Evolutionary conservation across 2,113 vertebrate species (phyloP).

Genomic region (Solea solea): DNA sequence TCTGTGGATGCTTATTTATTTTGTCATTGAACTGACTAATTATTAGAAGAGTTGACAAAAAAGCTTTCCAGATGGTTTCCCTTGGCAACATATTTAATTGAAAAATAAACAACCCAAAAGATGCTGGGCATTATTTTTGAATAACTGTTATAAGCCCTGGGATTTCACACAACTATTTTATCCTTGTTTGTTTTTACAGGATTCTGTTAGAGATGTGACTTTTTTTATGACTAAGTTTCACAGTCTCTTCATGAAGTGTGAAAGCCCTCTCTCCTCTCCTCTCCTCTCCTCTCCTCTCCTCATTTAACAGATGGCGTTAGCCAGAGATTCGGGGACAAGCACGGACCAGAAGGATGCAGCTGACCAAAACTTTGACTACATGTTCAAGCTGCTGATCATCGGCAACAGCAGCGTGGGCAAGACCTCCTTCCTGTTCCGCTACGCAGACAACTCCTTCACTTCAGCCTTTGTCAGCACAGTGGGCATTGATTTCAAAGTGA

Average conservation of each 20-base stretch:
- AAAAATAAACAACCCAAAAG: no score
- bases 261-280: not conserved
- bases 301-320: conserved; percentile 83
- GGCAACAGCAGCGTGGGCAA: conserved; percentile 93
- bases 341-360: conserved; percentile 83
- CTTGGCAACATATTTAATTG: no score
- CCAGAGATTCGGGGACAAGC: conserved; percentile 73
- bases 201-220: no score
- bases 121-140: not conserved
- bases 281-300: not conserved
- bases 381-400: conserved; percentile 92
- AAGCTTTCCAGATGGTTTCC: no score
- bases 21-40: not conserved
- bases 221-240: not conserved
- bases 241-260: not conserved
- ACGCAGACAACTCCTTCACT: conserved; percentile 90
- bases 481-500: conserved; percentile 94
- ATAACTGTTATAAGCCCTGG: no score
- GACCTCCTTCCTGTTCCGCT: conserved; percentile 92
- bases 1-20: not conserved
- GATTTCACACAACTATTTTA: no score
- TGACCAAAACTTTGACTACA: conserved; percentile 93
- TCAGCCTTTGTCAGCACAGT: conserved; percentile 92
- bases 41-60: not conserved
- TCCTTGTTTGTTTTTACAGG: no score